Base-by-base conservation (phyloP, 1,140 invertebrate genomes). In the Vollenhovia emeryi region DNA sequence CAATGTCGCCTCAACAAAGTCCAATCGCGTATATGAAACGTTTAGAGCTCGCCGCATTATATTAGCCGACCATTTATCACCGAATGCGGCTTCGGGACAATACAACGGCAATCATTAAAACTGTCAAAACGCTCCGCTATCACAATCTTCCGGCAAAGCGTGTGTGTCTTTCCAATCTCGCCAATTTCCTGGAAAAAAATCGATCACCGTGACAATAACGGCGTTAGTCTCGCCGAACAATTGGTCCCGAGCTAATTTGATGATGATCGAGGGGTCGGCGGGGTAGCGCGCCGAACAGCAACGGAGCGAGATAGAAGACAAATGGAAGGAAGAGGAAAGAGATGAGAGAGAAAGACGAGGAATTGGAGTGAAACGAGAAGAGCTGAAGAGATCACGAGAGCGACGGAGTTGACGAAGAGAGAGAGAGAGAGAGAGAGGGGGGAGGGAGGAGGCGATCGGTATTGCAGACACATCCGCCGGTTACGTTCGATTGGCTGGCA, bases 401-500 rank as follows among this genome's bases (percentile, higher is more conserved):
- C 15, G 15, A 40, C 8, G 0, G n/a, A 50, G 57, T 55, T 45
- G 66, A 82, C 36, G n/a, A 6, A 36, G 45, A 21, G 45, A 8
- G 40, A 74, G 76, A 48, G 74, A 64, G 59, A 24, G 57, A 88
- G 52, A 48, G 74, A 64, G 59, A 24, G 57, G 86, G 52, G n/a
- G n/a, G n/a, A n/a, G n/a, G n/a, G n/a, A n/a, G n/a, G n/a, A n/a
- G n/a, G n/a, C n/a, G n/a, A 57, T 85, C 87, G 90, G 90, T 93
- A 91, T 93, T 90, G 90, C 92, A 89, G 89, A 92, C 91, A 92
- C 90, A 93, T 93, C 92, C 90, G 89, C 86, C 90, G 87, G 91
- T 93, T 90, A 91, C 90, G 91, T 94, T 93, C 91, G 93, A 93
- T 93, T 93, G 91, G 92, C 90, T 90, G 92, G 89, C 92, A 89